Percentiles rank a stretch among this genome's conserved stretches.
These are phyloP conservation scores for Drosophila takahashii DNA, from an alignment of 1,140 invertebrate species.

Conservation along the genomic window DNA sequence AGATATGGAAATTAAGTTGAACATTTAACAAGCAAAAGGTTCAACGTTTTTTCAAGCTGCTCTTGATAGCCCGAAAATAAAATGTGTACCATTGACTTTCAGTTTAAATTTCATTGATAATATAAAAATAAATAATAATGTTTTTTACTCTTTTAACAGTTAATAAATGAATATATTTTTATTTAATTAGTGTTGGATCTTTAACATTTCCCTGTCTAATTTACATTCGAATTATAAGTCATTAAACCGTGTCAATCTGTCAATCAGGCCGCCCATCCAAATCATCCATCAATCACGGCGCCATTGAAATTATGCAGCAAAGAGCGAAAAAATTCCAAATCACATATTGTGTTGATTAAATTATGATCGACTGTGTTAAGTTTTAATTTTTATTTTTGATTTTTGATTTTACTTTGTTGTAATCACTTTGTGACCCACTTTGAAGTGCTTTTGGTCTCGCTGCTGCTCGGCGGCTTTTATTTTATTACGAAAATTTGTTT, in stretches of 20 bases:
- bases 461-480: constrained; percentile 37
- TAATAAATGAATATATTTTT: too few species aligned
- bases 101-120: background rate
- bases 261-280: constrained; percentile 23
- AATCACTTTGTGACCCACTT: constrained; percentile 73
- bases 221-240: background rate
- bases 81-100: background rate
- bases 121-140: too few species aligned
- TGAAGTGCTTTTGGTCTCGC: constrained; percentile 38
- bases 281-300: constrained; percentile 53
- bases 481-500: constrained; percentile 81
- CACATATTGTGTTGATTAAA: constrained; percentile 59
- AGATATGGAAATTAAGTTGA: constrained; percentile 14
- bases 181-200: background rate
- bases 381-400: constrained; percentile 19
- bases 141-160: too few species aligned
- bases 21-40: background rate
- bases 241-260: constrained; percentile 6
- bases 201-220: background rate
- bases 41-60: constrained; percentile 4
- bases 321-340: constrained; percentile 19
- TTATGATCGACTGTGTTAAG: constrained; percentile 52
- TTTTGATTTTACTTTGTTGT: constrained; percentile 44
- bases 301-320: constrained; percentile 65
- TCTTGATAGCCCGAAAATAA: background rate